Conservation (phyloP, 2,888 invertebrate genomes). For the Pristionchus arcanus region DNA sequence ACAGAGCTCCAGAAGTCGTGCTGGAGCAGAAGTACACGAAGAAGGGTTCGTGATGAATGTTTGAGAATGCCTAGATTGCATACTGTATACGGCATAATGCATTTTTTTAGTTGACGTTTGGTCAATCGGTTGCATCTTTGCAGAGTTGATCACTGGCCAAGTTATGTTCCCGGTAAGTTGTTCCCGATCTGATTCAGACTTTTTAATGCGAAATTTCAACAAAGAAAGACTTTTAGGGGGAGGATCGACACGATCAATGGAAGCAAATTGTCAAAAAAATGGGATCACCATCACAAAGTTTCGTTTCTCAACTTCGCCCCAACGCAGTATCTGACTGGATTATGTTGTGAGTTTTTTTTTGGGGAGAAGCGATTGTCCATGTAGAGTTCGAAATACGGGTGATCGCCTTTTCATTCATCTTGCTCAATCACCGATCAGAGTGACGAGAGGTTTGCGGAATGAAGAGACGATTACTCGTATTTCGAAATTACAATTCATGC, state of each 20-base stretch:
- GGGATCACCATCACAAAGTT: not conserved
- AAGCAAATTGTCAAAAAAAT: not conserved
- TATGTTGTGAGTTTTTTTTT: no score
- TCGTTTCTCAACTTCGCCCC: not conserved
- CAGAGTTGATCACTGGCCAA: constrained; percentile 98
- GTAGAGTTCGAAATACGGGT: no score
- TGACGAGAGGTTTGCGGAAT: not conserved
- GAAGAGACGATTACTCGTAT: no score
- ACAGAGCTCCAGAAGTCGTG: constrained; percentile 95
- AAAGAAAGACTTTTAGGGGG: not conserved
- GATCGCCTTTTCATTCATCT: not conserved
- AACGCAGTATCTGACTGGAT: no score
- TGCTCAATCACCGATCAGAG: not conserved
- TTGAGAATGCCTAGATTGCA: not conserved
- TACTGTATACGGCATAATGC: no score
- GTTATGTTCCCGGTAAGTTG: constrained; percentile 93
- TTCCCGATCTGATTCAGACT: not conserved
- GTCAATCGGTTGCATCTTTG: constrained; percentile 91
- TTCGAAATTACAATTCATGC: no score
- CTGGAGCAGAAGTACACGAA: constrained; percentile 95
- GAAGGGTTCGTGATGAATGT: constrained; percentile 85
- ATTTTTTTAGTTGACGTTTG: constrained; percentile 74
- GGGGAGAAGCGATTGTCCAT: not conserved
- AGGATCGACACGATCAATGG: not conserved
- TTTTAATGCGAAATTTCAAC: not conserved